Conservation (phyloP, 1,140 invertebrate species). For the Pomacea maculata region DNA sequence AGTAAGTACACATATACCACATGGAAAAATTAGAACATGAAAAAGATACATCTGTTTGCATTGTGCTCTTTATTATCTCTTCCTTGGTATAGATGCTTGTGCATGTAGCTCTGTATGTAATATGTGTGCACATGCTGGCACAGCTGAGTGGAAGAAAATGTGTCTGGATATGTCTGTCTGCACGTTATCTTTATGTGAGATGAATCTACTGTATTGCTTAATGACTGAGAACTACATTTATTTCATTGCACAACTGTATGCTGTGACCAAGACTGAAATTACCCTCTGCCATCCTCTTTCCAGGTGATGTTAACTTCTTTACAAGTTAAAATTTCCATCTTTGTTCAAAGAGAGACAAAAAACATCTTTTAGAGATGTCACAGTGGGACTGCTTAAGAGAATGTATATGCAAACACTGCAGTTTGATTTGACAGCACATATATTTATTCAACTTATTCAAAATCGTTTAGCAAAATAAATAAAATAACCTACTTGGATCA, state of each 20-base stretch:
- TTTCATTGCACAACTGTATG: not conserved
- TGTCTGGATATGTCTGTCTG: constrained; percentile 2
- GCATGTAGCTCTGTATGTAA: not conserved
- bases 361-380: no score
- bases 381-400: no score
- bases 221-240: not conserved
- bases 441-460: no score
- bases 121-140: not conserved
- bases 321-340: not conserved
- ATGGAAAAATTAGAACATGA: not conserved
- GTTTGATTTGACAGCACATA: no score
- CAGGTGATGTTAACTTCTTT: not conserved
- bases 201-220: not conserved
- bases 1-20: constrained; percentile 10
- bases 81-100: not conserved
- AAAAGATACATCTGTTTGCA: not conserved
- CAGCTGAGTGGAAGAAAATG: not conserved
- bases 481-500: no score
- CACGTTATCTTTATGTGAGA: not conserved
- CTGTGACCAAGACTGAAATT: not conserved
- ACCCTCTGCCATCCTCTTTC: not conserved
- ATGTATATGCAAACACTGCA: no score
- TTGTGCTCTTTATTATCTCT: not conserved
- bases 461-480: no score
- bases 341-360: not conserved